Evolutionary conservation across 1,140 invertebrate species (phyloP).

Genomic region (Lasaia peninsularis): DNA sequence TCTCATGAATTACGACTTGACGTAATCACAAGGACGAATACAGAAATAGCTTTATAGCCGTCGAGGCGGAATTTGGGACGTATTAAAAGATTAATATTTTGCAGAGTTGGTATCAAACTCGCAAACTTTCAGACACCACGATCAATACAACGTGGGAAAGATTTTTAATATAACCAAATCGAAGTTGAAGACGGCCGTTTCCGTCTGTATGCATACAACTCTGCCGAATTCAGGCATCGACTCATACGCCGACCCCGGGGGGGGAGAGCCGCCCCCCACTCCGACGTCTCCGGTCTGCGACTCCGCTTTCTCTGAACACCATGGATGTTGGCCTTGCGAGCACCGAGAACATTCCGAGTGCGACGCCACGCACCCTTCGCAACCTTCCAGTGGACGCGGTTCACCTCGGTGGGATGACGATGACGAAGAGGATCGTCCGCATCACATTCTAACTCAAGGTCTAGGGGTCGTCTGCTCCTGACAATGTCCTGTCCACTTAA

Average conservation of each 20-base stretch:
- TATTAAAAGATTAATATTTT: constrained; percentile 38
- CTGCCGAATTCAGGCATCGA: constrained; percentile 63
- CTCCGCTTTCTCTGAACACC: constrained; percentile 76
- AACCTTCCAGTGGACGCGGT: constrained; percentile 72
- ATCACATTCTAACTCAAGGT: constrained; percentile 66
- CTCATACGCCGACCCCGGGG: constrained; percentile 64
- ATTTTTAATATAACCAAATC: constrained; percentile 43
- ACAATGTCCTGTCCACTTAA: constrained; percentile 37
- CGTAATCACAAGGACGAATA: constrained; percentile 27
- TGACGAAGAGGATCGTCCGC: constrained; percentile 54
- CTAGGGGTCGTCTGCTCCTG: constrained; percentile 38
- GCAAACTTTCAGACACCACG: constrained; percentile 33
- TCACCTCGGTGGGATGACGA: constrained; percentile 78
- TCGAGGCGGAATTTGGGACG: constrained; percentile 29
- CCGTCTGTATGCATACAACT: constrained; percentile 37
- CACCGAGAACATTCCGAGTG: constrained; percentile 56
- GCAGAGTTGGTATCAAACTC: constrained; percentile 40
- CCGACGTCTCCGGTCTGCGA: constrained; percentile 69
- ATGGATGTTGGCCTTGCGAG: constrained; percentile 76
- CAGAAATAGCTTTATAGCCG: constrained; percentile 39
- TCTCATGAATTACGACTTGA: constrained; percentile 29
- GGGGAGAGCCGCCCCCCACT: constrained; percentile 63
- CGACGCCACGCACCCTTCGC: constrained; percentile 45
- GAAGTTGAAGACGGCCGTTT: constrained; percentile 42
- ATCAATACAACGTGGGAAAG: constrained; percentile 37